Evolutionary conservation across 2,113 vertebrate genomes (phyloP).

Genomic region (Eidolon helvum): DNA sequence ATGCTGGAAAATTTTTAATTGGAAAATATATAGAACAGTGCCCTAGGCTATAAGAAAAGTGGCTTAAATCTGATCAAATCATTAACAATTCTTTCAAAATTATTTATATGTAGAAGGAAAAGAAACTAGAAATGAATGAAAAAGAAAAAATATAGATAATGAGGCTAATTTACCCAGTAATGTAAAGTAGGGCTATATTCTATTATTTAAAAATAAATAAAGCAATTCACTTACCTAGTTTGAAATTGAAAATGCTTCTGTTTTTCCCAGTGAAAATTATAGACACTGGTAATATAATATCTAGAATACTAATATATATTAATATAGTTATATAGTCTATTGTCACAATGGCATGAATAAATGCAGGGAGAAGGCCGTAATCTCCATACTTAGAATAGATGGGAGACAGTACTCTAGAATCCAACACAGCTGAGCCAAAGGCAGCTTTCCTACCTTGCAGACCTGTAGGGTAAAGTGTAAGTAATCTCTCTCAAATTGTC

Average conservation of each 20-base stretch:
- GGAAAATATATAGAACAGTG: constrained; percentile 72
- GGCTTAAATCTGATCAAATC: constrained; percentile 60
- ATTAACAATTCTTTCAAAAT: constrained; percentile 66
- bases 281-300: neutral
- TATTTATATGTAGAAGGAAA: constrained; percentile 59
- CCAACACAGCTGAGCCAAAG: neutral
- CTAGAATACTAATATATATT: neutral
- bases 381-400: neutral
- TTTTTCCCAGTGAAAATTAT: neutral
- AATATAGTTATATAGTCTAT: neutral
- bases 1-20: constrained; percentile 64
- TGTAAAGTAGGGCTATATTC: neutral
- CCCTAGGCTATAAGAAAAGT: constrained; percentile 59
- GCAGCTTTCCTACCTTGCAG: neutral
- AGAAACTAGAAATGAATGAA: constrained; percentile 41
- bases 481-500: neutral
- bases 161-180: neutral
- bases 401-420: neutral
- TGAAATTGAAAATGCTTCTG: neutral
- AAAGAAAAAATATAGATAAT: constrained; percentile 18
- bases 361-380: neutral
- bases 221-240: neutral
- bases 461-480: neutral
- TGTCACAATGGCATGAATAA: neutral
- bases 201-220: constrained; percentile 2